Percentiles rank a stretch among this genome's conserved stretches.
phyloP scores from a whole-genome alignment of 2,113 vertebrate genomes.

The Plotosus lineatus region DNA sequence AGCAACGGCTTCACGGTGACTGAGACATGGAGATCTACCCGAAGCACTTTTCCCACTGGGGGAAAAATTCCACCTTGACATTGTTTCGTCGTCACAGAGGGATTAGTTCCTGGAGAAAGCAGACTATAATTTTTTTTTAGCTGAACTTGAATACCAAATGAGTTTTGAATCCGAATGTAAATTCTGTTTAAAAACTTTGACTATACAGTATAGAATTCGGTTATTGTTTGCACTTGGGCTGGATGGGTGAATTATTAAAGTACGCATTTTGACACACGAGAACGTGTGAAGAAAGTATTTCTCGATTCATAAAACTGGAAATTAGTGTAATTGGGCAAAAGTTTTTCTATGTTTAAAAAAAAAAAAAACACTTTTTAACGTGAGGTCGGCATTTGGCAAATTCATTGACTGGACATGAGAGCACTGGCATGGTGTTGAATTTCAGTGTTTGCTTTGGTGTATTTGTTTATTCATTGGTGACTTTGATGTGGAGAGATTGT shows the following conservation, averaged over 20 bases:
- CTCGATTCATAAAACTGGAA: constrained; percentile 27
- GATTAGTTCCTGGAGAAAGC: neutral
- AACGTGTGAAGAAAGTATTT: constrained; percentile 38
- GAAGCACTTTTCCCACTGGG: neutral
- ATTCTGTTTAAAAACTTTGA: neutral
- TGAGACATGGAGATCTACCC: constrained; percentile 32
- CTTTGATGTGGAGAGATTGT: neutral
- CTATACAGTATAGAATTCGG: neutral
- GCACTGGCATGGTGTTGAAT: constrained; percentile 30
- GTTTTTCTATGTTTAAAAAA: constrained; percentile 36
- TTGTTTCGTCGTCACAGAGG: neutral
- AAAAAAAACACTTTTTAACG: constrained; percentile 24
- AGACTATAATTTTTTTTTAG: neutral
- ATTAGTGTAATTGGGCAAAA: constrained; percentile 41
- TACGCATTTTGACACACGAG: neutral
- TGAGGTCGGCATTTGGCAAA: constrained; percentile 27
- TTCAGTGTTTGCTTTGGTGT: constrained; percentile 15
- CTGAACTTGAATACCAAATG: neutral
- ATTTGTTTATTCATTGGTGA: neutral
- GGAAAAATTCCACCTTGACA: constrained; percentile 1
- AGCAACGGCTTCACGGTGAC: constrained; percentile 24
- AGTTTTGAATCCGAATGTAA: neutral
- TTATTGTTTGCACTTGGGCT: neutral
- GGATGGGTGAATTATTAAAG: constrained; percentile 34
- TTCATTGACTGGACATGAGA: constrained; percentile 35